Conservation (phyloP, 2,113 vertebrate genomes). For the Stigmatopora argus region DNA sequence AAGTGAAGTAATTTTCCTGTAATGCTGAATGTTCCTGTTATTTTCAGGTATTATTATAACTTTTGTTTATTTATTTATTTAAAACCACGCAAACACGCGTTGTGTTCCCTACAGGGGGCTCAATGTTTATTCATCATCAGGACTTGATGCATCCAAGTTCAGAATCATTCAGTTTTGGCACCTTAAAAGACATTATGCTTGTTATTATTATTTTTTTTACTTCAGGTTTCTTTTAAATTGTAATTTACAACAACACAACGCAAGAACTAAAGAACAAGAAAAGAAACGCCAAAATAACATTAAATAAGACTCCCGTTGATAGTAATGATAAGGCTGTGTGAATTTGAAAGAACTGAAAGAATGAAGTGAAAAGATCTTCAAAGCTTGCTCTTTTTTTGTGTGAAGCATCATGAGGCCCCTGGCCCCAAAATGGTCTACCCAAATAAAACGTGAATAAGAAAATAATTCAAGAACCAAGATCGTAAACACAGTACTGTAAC, state of each 20-base stretch:
- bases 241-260: conserved; percentile 67
- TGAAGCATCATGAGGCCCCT: conserved; percentile 46
- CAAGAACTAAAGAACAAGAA: conserved; percentile 52
- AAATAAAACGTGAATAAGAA: conserved; percentile 7
- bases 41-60: not conserved
- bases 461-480: conserved; percentile 22
- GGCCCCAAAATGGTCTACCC: conserved; percentile 21
- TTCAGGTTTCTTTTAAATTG: conserved; percentile 33
- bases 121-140: conserved; percentile 68
- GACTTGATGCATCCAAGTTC: conserved; percentile 71
- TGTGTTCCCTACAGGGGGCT: conserved; percentile 56
- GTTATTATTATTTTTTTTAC: conserved; percentile 24
- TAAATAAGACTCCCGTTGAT: conserved; percentile 34
- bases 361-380: conserved; percentile 47
- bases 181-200: conserved; percentile 65
- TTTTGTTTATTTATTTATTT: not conserved
- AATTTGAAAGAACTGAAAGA: conserved; percentile 34
- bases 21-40: too few species aligned
- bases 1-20: too few species aligned
- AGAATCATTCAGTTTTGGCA: conserved; percentile 72
- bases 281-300: conserved; percentile 32
- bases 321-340: conserved; percentile 51
- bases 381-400: conserved; percentile 39
- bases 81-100: conserved; percentile 22
- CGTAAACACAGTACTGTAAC: conserved; percentile 62